Base-by-base conservation (phyloP, 1,140 invertebrate species). In the Drosophila bocki region DNA sequence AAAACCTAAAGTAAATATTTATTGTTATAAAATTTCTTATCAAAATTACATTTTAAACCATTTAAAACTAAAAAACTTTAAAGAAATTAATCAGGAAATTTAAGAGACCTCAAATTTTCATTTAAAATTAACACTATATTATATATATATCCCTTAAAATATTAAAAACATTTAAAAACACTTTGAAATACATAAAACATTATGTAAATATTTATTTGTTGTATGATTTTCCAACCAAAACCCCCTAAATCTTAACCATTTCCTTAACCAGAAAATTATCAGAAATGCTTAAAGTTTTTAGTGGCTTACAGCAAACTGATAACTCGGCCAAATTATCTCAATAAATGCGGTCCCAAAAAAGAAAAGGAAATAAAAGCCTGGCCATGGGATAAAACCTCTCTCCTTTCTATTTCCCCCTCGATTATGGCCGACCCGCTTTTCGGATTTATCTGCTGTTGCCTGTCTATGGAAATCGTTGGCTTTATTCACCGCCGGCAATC, bases 401-500 rank as follows among this genome's bases (percentile, higher is more conserved):
- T 32, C 13, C 0, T 1, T 12, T 13, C 44, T 17, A n/a, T 44
- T n/a, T n/a, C 15, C 7, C 0, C 12, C 8, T 53, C 22, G 26
- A 51, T 29, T 29, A 51, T 51, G 13, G 13, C 53, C 53, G 6
- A 13, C 7, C 13, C 17, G 29, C 37, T n/a, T 33, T 71, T 32
- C 17, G 37, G 37, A 71, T 60, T 60, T 72, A 72, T 74, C 71
- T 72, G 47, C 57, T 67, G 37, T 47, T 39, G 51, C 37, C 32
- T 59, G 44, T 42, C 33, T 58, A 33, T 70, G 47, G 45, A 41
- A n/a, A 39, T 64, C 67, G 53, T 29, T 56, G 7, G 51, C 41
- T 57, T 51, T 65, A 65, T 61, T 75, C 42, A 33, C 64, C 80
- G 59, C 51, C 57, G 75, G 67, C 75, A 80, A 87, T 77, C 83